phyloP scores from a whole-genome alignment of 2,888 invertebrate genomes.

The Drosophila bunnanda region DNA sequence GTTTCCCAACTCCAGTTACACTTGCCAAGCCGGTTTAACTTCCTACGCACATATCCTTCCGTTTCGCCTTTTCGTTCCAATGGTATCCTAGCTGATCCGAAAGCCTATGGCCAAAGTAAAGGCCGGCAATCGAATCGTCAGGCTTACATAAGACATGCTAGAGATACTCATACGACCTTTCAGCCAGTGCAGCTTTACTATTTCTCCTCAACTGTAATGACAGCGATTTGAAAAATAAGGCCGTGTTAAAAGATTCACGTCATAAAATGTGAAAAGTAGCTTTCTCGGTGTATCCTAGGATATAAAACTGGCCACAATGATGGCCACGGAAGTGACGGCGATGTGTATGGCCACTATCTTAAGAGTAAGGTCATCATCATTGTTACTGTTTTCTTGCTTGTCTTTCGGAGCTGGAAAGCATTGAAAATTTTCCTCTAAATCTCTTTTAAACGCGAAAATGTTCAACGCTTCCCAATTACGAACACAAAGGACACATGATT shows the following conservation, averaged over 20 bases:
- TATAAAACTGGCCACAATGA: neutral
- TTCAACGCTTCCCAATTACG: conserved; percentile 61
- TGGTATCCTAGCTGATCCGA: neutral
- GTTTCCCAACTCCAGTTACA: conserved; percentile 6
- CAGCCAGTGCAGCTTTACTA: neutral
- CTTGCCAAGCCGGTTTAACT: conserved; percentile 1
- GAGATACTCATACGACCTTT: neutral
- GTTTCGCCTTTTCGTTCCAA: neutral
- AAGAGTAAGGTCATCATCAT: neutral
- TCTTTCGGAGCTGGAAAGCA: conserved; percentile 47
- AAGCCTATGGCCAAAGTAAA: neutral
- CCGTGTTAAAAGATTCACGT: neutral
- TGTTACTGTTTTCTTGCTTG: neutral
- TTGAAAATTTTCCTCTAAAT: conserved; percentile 28
- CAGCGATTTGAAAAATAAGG: neutral
- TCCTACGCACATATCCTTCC: conserved; percentile 6
- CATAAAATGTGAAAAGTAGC: neutral
- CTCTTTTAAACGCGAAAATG: conserved; percentile 17
- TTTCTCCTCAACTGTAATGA: conserved; percentile 16
- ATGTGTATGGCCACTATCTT: neutral
- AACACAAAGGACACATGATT: neutral
- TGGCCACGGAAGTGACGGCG: neutral
- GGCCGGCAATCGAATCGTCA: conserved; percentile 3
- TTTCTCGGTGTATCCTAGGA: neutral
- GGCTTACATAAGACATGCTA: neutral